phyloP scores from a whole-genome alignment of 2,888 invertebrate genomes.

The Ectemnius lituratus region DNA sequence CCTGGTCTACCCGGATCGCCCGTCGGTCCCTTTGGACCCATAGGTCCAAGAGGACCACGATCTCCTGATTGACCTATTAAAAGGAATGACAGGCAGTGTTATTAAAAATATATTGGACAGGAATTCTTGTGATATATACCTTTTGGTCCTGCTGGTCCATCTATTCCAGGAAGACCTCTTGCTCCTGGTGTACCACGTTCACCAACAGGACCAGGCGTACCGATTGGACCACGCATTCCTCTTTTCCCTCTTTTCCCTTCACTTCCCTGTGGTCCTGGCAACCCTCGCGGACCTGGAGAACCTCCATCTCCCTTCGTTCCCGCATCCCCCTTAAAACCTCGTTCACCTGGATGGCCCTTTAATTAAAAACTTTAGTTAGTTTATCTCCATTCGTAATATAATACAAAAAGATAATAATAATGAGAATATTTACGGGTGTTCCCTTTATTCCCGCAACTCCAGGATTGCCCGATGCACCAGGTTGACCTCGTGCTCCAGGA shows the following conservation, averaged over 20 bases:
- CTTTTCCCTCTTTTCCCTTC: conserved; percentile 91
- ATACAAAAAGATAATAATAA: too few relatives aligned
- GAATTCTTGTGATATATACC: conserved; percentile 73
- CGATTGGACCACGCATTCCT: conserved; percentile 87
- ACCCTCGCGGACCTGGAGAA: conserved; percentile 85
- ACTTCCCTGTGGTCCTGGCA: conserved; percentile 86
- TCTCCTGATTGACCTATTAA: conserved; percentile 84
- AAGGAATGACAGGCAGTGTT: neutral
- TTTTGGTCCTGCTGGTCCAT: conserved; percentile 87
- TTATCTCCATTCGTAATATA: neutral
- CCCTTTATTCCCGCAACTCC: conserved; percentile 89
- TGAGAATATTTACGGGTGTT: conserved; percentile 80
- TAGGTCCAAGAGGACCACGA: conserved; percentile 80
- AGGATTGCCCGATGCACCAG: conserved; percentile 86
- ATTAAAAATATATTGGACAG: too few relatives aligned
- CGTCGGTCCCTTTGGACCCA: conserved; percentile 81
- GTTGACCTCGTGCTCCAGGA: conserved; percentile 88
- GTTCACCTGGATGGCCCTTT: conserved; percentile 87
- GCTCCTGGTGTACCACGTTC: conserved; percentile 85
- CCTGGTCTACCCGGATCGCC: conserved; percentile 83
- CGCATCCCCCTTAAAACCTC: conserved; percentile 88
- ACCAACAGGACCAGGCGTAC: conserved; percentile 85
- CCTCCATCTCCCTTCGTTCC: conserved; percentile 89
- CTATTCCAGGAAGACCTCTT: conserved; percentile 86
- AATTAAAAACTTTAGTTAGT: conserved; percentile 11